Base-by-base conservation (phyloP, 2,797 vertebrate genomes). In the Neoniphon sammara region DNA sequence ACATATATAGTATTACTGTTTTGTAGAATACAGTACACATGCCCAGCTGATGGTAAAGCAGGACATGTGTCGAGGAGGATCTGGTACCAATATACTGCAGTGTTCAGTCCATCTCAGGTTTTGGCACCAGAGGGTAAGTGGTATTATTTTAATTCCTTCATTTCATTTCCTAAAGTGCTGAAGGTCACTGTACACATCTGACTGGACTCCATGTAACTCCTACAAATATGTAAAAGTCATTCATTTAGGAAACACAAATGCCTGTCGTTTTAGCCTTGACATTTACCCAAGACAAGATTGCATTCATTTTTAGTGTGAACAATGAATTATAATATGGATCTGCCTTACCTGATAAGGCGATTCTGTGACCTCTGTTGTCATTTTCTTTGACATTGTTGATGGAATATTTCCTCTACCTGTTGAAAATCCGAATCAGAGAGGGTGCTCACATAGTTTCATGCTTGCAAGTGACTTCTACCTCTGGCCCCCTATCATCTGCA, bases 151-250 rank as follows among this genome's bases (percentile, higher is more conserved):
- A 52, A 30, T 23, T 46, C 27, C 20, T 6, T 20, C 53, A 34
- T 74, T 63, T 93, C 77, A 94, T 87, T 93, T 94, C 69, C 87
- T 89, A 89, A 91, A 91, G 69, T 93, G 88, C 49, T 46, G 88
- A 63, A 95, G 94, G 66, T 95, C 94, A 73, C 89, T 94, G 91
- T 95, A 95, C 70, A 95, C 91, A 50, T 95, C 94, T 63, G 92
- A 90, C 30, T 94, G 94, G 70, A 91, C 91, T 79, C 93, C 94
- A 44, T 94, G 92, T 83, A 95, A 91, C 78, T 94, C 94, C 94
- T 95, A 80, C 17, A 73, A 84, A 79, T 75, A 58, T 66, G 21
- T 46, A 2, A 71, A 73, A 58, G 20, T 42, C 69, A 60, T 63
- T 73, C 4, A 71, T 65, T 14, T 66, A 52, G 14, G n/a, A 69